Evolutionary conservation across 2,113 vertebrate species (phyloP).

Genomic region (Oceanites oceanicus): DNA sequence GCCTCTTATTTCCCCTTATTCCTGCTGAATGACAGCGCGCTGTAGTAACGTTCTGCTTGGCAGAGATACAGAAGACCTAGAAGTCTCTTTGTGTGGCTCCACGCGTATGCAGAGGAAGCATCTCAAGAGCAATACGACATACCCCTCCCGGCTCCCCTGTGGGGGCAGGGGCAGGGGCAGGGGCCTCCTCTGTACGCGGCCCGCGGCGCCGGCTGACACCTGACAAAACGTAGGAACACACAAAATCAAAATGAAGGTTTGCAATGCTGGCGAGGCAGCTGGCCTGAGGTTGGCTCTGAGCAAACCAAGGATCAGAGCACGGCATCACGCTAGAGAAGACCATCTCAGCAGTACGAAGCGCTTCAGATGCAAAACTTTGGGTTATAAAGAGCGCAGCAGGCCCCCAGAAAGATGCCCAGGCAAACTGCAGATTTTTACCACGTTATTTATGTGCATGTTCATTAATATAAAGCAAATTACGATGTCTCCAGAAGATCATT

Average conservation of each 20-base stretch:
- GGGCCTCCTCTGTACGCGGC: background rate
- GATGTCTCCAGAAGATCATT: background rate
- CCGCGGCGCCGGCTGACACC: background rate
- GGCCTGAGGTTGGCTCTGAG: background rate
- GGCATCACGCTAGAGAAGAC: background rate
- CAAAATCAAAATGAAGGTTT: background rate
- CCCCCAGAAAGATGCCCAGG: background rate
- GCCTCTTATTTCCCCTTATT: background rate
- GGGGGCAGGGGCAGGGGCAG: background rate
- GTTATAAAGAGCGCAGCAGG: background rate
- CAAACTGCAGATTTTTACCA: background rate
- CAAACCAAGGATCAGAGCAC: background rate
- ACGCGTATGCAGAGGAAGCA: background rate
- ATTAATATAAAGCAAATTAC: background rate
- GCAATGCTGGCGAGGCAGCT: background rate
- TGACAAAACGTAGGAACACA: fast-evolving
- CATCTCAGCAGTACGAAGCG: background rate
- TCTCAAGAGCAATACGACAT: background rate
- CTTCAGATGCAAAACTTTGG: background rate
- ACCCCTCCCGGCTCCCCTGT: background rate
- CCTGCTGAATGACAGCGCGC: background rate
- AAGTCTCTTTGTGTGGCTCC: background rate
- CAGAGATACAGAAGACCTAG: background rate
- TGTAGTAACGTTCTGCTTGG: background rate
- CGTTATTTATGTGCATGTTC: background rate